phyloP scores from a whole-genome alignment of 2,797 vertebrate species.

The Anguilla obscura region DNA sequence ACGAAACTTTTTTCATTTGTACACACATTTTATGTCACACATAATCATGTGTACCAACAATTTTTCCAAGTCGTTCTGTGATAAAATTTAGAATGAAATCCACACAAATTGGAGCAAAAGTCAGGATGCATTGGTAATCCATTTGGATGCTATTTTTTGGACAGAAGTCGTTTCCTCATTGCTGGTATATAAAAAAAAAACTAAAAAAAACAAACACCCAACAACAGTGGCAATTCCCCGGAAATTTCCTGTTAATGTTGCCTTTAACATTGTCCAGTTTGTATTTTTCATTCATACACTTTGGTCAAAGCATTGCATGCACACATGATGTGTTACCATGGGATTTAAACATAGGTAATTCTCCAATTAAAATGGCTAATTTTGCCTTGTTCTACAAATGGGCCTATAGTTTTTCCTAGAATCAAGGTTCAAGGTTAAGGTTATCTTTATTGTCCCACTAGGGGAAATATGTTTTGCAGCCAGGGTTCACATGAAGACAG shows the following conservation, averaged over 20 bases:
- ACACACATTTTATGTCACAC: too few species aligned
- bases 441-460: too few species aligned
- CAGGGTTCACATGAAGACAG: too few species aligned
- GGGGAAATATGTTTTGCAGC: too few species aligned
- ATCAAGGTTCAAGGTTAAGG: too few species aligned
- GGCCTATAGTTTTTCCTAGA: background rate
- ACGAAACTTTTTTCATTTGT: too few species aligned
- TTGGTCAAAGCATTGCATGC: background rate
- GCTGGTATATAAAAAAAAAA: background rate
- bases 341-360: background rate
- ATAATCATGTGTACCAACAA: too few species aligned
- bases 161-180: background rate
- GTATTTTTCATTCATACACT: background rate
- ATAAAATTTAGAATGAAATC: too few species aligned
- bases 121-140: background rate
- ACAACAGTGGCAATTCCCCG: background rate
- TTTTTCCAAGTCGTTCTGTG: too few species aligned
- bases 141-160: background rate
- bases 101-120: background rate
- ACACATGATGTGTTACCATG: background rate
- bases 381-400: background rate
- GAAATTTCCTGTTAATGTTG: too few species aligned
- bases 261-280: background rate
- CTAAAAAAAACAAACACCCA: background rate
- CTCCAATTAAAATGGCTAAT: background rate